A percentile compares a stretch with the other conserved stretches of the same genome.
phyloP scores from a whole-genome alignment of 2,888 invertebrate genomes.

The Sphaerophoria taeniata region DNA sequence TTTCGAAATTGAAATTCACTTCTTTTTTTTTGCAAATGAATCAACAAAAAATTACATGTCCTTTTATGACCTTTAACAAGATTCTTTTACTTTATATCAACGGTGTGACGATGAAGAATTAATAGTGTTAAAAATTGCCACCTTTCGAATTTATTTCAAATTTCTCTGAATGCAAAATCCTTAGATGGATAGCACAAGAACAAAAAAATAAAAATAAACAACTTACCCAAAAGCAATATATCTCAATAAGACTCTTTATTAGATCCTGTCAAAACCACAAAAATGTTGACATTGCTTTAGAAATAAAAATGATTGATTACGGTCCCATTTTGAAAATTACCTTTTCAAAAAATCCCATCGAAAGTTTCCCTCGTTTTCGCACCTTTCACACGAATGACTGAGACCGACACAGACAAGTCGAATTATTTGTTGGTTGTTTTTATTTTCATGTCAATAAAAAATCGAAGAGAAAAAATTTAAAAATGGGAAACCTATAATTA shows the following conservation, averaged over 20 bases:
- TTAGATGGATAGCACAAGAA: background rate
- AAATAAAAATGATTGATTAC: constrained; percentile 19
- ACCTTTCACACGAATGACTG: background rate
- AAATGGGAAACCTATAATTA: constrained; percentile 4
- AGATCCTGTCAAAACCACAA: background rate
- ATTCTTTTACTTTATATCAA: too few relatives aligned
- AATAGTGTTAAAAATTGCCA: background rate
- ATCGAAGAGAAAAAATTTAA: background rate
- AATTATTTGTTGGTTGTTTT: background rate
- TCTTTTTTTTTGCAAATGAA: too few relatives aligned
- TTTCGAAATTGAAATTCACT: too few relatives aligned
- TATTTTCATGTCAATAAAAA: background rate
- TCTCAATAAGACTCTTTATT: constrained; percentile 26
- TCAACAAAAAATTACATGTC: too few relatives aligned
- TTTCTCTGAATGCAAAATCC: background rate
- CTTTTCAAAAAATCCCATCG: background rate
- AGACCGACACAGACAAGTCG: background rate
- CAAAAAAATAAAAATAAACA: background rate
- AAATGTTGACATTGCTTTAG: constrained; percentile 16
- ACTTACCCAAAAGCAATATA: background rate
- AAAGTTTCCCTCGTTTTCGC: background rate
- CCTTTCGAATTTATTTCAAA: background rate
- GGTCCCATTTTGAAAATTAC: constrained; percentile 9
- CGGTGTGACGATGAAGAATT: too few relatives aligned
- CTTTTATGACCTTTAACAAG: too few relatives aligned